Evolutionary conservation across 2,113 vertebrate genomes (phyloP).

Genomic region (Oncorhynchus keta): DNA sequence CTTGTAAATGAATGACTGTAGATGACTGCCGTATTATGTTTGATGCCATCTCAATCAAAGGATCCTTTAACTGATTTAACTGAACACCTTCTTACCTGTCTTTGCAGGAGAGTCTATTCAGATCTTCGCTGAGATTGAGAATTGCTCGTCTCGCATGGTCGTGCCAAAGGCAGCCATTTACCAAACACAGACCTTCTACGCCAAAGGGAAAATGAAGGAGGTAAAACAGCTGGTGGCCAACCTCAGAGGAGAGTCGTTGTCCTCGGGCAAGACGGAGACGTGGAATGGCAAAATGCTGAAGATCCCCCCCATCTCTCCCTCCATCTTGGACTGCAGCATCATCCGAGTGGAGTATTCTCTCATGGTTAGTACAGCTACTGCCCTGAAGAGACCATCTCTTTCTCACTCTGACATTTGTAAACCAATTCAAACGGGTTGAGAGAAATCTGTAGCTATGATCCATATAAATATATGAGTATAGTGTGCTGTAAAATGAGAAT

Average conservation of each 20-base stretch:
- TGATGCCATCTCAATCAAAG: neutral
- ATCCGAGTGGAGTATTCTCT: slow-evolving; percentile 97
- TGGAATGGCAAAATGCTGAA: slow-evolving; percentile 97
- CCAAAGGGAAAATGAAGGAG: slow-evolving; percentile 99
- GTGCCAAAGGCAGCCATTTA: slow-evolving; percentile 99
- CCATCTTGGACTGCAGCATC: slow-evolving; percentile 97
- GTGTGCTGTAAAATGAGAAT: too few relatives aligned
- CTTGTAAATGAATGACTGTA: neutral
- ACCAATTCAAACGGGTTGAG: too few relatives aligned
- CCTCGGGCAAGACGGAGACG: slow-evolving; percentile 96
- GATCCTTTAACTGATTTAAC: too few relatives aligned
- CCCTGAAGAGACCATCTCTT: too few relatives aligned
- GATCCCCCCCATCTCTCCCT: slow-evolving; percentile 96
- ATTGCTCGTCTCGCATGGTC: slow-evolving; percentile 96
- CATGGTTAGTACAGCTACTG: slow-evolving; percentile 79
- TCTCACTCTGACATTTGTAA: too few relatives aligned
- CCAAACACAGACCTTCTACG: slow-evolving; percentile 98
- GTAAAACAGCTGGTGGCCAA: slow-evolving; percentile 95
- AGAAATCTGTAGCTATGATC: too few relatives aligned
- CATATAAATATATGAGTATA: too few relatives aligned
- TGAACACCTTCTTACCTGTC: neutral
- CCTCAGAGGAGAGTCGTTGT: slow-evolving; percentile 93
- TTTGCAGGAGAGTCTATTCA: slow-evolving; percentile 95
- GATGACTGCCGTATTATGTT: neutral
- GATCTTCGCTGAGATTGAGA: slow-evolving; percentile 98